These are phyloP conservation scores for Cheumatopsyche charites DNA, from an alignment of 1,140 invertebrate species.

Conservation along the genomic window DNA sequence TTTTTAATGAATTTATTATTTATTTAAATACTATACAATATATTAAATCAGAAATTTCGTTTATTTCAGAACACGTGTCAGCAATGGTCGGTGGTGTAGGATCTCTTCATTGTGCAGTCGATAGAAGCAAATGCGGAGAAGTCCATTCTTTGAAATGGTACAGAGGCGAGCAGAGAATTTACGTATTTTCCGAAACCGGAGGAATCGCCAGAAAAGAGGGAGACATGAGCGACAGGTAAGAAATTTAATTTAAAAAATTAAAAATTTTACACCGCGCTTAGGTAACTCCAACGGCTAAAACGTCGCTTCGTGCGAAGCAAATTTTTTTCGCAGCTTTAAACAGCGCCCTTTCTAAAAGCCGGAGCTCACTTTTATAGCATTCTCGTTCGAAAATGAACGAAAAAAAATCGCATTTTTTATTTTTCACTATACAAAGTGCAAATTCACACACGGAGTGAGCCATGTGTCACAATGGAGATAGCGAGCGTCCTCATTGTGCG, in stretches of 20 bases:
- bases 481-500: background rate
- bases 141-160: slow-evolving; percentile 92
- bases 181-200: slow-evolving; percentile 80
- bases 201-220: slow-evolving; percentile 75
- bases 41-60: slow-evolving; percentile 24
- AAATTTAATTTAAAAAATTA: slow-evolving; percentile 18
- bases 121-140: slow-evolving; percentile 76
- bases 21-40: background rate
- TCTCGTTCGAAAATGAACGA: no score
- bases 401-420: no score
- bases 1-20: background rate
- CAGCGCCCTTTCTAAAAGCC: no score
- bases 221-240: slow-evolving; percentile 77
- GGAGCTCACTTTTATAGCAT: no score
- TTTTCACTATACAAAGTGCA: no score
- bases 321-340: no score
- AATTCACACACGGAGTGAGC: background rate
- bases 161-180: slow-evolving; percentile 78
- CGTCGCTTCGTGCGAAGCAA: no score
- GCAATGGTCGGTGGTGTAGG: slow-evolving; percentile 69
- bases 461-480: slow-evolving; percentile 22
- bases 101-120: slow-evolving; percentile 75
- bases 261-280: background rate
- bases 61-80: slow-evolving; percentile 56
- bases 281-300: background rate